Conservation (phyloP, 2,888 invertebrate species). For the Aproaerema taeniolella region DNA sequence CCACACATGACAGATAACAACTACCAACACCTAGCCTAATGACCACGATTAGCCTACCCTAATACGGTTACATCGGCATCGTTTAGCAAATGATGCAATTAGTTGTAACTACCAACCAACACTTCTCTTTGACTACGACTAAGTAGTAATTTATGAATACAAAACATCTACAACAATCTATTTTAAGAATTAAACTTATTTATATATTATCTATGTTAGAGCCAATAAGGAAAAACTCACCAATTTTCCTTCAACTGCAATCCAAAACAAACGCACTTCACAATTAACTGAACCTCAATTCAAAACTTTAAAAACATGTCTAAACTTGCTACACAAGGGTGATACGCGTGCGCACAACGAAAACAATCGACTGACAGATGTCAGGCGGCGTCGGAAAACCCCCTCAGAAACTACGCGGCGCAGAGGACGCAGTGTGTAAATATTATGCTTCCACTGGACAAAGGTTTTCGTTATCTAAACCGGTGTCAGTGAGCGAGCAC, state of each 20-base stretch:
- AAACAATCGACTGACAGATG: constrained; percentile 67
- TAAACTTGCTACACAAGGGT: constrained; percentile 58
- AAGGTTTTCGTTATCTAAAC: constrained; percentile 76
- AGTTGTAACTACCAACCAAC: constrained; percentile 12
- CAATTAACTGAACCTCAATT: constrained; percentile 38
- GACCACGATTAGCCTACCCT: not conserved
- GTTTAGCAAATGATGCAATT: constrained; percentile 18
- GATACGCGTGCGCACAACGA: constrained; percentile 65
- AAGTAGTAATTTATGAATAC: too few relatives aligned
- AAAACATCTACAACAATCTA: too few relatives aligned
- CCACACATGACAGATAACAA: constrained; percentile 20
- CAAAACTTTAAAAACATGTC: constrained; percentile 57
- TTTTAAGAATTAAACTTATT: too few relatives aligned
- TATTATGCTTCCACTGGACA: constrained; percentile 73
- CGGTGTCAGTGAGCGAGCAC: constrained; percentile 59
- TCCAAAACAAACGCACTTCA: constrained; percentile 57
- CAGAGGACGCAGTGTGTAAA: constrained; percentile 61
- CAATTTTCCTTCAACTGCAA: constrained; percentile 57
- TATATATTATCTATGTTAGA: too few relatives aligned
- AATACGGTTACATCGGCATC: not conserved
- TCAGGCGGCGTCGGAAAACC: constrained; percentile 67
- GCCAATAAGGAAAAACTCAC: too few relatives aligned
- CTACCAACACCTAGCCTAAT: constrained; percentile 1
- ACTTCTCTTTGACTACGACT: too few relatives aligned
- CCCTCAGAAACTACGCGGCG: constrained; percentile 65